A percentile compares a stretch with the other conserved stretches of the same genome.
Conservation (phyloP, 1,140 invertebrate species). For the Solenopsis fugax region DNA sequence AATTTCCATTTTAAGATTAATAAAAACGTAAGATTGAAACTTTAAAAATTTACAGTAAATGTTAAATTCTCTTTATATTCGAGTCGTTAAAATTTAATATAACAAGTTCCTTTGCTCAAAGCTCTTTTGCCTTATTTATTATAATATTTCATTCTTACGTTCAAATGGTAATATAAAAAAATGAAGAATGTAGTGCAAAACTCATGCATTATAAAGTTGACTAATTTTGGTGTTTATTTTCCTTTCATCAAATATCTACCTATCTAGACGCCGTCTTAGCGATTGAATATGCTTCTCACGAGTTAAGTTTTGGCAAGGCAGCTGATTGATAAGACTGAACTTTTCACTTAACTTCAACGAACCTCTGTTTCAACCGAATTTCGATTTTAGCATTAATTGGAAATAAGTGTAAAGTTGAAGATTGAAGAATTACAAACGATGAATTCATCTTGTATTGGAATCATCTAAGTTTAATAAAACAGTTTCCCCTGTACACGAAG, state of each 20-base stretch:
- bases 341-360: conserved; percentile 18
- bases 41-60: background rate
- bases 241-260: background rate
- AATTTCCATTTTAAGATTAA: conserved; percentile 9
- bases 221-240: background rate
- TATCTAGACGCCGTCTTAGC: background rate
- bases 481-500: background rate
- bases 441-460: background rate
- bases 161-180: background rate
- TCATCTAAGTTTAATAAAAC: background rate
- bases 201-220: background rate
- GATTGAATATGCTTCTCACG: conserved; percentile 30
- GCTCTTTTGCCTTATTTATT: background rate
- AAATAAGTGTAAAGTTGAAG: background rate
- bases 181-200: background rate
- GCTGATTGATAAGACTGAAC: conserved; percentile 28
- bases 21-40: background rate
- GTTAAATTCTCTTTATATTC: background rate
- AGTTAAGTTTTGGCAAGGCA: background rate
- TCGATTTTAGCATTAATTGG: background rate
- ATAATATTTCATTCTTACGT: background rate
- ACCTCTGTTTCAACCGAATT: background rate
- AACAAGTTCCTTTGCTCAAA: background rate
- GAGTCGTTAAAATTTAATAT: conserved; percentile 18
- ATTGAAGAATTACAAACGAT: conserved; percentile 3